phyloP scores from a whole-genome alignment of 2,888 invertebrate species.

The Patella pellucida region DNA sequence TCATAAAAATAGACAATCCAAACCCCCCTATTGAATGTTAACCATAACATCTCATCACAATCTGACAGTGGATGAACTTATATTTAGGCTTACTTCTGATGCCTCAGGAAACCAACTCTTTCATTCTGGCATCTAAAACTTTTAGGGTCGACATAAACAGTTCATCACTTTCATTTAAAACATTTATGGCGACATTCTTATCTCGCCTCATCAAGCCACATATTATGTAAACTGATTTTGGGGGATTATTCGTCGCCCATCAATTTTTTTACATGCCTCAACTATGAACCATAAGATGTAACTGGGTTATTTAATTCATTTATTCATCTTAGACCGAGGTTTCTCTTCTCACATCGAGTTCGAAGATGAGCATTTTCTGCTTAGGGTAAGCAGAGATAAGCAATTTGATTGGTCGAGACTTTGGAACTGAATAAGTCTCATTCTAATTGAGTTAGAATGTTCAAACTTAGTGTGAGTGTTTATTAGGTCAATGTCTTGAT shows the following conservation, averaged over 20 bases:
- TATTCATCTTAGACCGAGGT: neutral
- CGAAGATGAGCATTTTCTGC: too few species aligned
- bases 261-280: neutral
- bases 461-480: too few species aligned
- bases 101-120: neutral
- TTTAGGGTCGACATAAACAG: neutral
- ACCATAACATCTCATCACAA: neutral
- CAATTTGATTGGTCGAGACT: too few species aligned
- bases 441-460: too few species aligned
- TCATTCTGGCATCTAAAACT: neutral
- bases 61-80: neutral
- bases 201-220: constrained; percentile 1
- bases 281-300: neutral
- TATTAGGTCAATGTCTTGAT: too few species aligned
- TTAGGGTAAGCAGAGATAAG: too few species aligned
- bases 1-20: too few species aligned
- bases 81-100: neutral
- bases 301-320: neutral
- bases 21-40: neutral
- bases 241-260: neutral
- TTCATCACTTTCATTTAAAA: neutral
- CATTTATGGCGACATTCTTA: neutral
- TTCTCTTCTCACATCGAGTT: neutral
- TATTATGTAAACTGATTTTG: neutral
- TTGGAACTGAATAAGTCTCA: too few species aligned